phyloP scores from a whole-genome alignment of 2,888 invertebrate genomes.

The Osmoderma eremita region DNA sequence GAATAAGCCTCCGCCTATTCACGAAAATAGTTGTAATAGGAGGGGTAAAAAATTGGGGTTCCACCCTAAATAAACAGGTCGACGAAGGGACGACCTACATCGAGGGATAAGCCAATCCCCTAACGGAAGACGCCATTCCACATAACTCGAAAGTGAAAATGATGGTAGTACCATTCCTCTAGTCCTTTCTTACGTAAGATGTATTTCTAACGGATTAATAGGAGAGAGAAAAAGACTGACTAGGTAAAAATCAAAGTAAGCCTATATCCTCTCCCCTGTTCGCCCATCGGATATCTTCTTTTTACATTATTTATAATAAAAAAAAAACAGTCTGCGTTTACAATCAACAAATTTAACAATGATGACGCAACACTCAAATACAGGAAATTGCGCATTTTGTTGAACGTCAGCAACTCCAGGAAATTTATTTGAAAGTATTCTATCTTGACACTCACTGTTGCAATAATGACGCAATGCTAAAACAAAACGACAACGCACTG shows the following conservation, averaged over 20 bases:
- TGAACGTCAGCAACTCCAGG: conserved; percentile 43
- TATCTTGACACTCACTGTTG: conserved; percentile 34
- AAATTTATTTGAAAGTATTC: conserved; percentile 30
- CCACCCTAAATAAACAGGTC: conserved; percentile 46
- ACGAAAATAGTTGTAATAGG: conserved; percentile 13
- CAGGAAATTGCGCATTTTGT: conserved; percentile 48
- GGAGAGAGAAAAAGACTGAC: conserved; percentile 86
- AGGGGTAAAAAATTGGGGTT: conserved; percentile 40
- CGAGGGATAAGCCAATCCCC: conserved; percentile 47
- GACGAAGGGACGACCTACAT: conserved; percentile 46
- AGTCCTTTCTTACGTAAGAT: conserved; percentile 33
- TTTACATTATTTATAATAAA: conserved; percentile 26
- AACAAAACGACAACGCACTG: conserved; percentile 31
- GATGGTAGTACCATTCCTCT: conserved; percentile 21
- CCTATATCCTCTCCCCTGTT: conserved; percentile 75
- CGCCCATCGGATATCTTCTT: conserved; percentile 51
- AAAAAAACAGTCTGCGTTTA: conserved; percentile 14
- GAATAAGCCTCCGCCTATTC: conserved; percentile 30
- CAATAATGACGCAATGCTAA: conserved; percentile 36
- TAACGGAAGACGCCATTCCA: conserved; percentile 47
- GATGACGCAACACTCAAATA: conserved; percentile 42
- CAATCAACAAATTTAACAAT: conserved; percentile 36
- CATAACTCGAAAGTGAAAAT: conserved; percentile 28
- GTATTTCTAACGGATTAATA: conserved; percentile 63
- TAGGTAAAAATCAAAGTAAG: conserved; percentile 69